Percentiles rank a stretch among this genome's conserved stretches.
Evolutionary conservation across 2,113 vertebrate species (phyloP).

Genomic region (Tragulus kanchil): DNA sequence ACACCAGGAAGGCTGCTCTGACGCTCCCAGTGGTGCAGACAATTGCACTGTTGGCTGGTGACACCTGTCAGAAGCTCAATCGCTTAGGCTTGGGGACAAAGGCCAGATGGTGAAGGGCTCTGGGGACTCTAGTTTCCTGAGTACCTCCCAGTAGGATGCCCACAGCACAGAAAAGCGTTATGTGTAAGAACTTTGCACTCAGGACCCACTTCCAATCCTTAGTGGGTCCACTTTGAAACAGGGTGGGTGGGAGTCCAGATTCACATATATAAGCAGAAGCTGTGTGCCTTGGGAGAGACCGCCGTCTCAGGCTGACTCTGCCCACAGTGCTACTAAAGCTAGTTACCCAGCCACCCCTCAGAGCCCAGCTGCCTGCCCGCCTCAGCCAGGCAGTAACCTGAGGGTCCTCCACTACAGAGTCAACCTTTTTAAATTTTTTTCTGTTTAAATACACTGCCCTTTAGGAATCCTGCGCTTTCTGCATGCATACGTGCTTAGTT

Average conservation of each 20-base stretch:
- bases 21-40: not conserved
- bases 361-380: not conserved
- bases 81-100: not conserved
- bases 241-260: not conserved
- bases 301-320: not conserved
- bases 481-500: not conserved
- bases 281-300: not conserved
- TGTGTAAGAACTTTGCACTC: not conserved
- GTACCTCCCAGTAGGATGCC: not conserved
- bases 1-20: conserved; percentile 44
- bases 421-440: not conserved
- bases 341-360: not conserved
- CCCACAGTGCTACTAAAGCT: not conserved
- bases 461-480: not conserved
- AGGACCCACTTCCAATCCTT: not conserved
- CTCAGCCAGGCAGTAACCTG: not conserved
- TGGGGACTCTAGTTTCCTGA: not conserved
- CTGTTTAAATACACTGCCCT: not conserved
- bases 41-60: not conserved
- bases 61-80: not conserved
- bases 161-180: not conserved
- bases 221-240: not conserved
- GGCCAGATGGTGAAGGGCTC: not conserved
- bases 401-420: not conserved
- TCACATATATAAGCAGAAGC: not conserved